phyloP scores from a whole-genome alignment of 2,113 vertebrate species.

The Festucalex cinctus region DNA sequence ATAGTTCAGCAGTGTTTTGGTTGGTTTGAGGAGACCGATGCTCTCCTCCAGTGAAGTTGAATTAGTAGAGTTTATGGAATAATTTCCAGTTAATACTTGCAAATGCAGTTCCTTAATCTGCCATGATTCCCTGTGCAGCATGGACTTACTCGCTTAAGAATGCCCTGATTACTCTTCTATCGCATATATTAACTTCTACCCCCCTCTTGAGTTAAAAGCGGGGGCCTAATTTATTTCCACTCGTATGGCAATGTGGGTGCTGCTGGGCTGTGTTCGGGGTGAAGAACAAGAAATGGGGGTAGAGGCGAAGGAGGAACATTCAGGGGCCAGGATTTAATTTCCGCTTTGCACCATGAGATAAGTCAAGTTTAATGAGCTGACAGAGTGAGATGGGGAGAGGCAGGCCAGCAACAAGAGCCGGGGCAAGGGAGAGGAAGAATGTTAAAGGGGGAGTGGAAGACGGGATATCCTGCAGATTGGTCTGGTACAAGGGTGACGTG shows the following conservation, averaged over 20 bases:
- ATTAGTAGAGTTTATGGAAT: constrained; percentile 61
- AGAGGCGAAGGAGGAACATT: constrained; percentile 34
- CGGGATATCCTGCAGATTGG: constrained; percentile 39
- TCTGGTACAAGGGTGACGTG: constrained; percentile 15
- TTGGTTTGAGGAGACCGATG: constrained; percentile 23
- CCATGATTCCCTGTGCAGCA: constrained; percentile 52
- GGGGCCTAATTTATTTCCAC: constrained; percentile 14
- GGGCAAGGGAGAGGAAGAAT: constrained; percentile 16
- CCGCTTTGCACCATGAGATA: constrained; percentile 64
- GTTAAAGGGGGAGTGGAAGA: constrained; percentile 20
- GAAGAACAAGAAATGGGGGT: constrained; percentile 28
- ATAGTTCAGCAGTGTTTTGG: constrained; percentile 6
- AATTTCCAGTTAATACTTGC: constrained; percentile 67
- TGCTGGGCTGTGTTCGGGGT: not conserved
- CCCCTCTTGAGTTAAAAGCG: constrained; percentile 22
- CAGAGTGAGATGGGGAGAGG: constrained; percentile 56
- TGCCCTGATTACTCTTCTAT: constrained; percentile 53
- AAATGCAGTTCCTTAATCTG: constrained; percentile 68
- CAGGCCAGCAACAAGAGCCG: constrained; percentile 24
- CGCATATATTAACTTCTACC: constrained; percentile 49
- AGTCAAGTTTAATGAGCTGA: constrained; percentile 71
- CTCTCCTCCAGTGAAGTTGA: constrained; percentile 43
- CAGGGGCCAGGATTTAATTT: constrained; percentile 63
- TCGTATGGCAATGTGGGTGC: constrained; percentile 27
- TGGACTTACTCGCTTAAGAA: constrained; percentile 52